These are phyloP conservation scores for Epirrhoe tristata DNA, from an alignment of 2,888 invertebrate genomes.

Conservation along the genomic window DNA sequence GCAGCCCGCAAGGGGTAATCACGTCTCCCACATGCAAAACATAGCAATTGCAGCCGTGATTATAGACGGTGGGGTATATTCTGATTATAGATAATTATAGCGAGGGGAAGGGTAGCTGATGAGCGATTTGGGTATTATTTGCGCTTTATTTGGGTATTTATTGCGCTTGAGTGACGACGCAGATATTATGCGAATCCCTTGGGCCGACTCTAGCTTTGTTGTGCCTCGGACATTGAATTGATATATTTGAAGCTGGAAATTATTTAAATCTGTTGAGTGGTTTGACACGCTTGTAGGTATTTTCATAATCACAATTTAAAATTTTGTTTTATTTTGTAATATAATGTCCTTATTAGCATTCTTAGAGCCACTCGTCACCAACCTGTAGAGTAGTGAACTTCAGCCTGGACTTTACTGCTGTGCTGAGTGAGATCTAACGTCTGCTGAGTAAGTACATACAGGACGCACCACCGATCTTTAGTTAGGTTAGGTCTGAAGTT, in stretches of 20 bases:
- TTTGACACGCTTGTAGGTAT: slow-evolving; percentile 1
- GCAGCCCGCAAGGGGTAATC: slow-evolving; percentile 54
- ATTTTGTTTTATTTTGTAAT: too few species aligned
- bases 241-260: slow-evolving; percentile 37
- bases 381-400: too few species aligned
- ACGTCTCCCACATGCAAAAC: slow-evolving; percentile 61
- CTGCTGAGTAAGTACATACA: too few species aligned
- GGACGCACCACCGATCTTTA: too few species aligned
- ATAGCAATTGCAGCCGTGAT: slow-evolving; percentile 64
- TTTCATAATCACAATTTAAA: background rate
- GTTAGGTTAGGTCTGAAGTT: too few species aligned
- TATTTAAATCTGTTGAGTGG: slow-evolving; percentile 17
- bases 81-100: slow-evolving; percentile 84
- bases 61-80: slow-evolving; percentile 61
- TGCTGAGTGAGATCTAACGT: too few species aligned
- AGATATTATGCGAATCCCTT: slow-evolving; percentile 80
- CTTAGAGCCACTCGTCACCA: too few species aligned
- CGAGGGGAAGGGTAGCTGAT: slow-evolving; percentile 75
- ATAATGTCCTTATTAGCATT: too few species aligned
- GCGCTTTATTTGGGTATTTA: slow-evolving; percentile 88
- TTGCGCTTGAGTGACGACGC: slow-evolving; percentile 85
- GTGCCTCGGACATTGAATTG: slow-evolving; percentile 66
- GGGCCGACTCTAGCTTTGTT: slow-evolving; percentile 61
- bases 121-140: slow-evolving; percentile 88
- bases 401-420: too few species aligned